A percentile compares a stretch with the other conserved stretches of the same genome.
Evolutionary conservation across 2,888 invertebrate genomes (phyloP).

Genomic region (Sicus ferrugineus): DNA sequence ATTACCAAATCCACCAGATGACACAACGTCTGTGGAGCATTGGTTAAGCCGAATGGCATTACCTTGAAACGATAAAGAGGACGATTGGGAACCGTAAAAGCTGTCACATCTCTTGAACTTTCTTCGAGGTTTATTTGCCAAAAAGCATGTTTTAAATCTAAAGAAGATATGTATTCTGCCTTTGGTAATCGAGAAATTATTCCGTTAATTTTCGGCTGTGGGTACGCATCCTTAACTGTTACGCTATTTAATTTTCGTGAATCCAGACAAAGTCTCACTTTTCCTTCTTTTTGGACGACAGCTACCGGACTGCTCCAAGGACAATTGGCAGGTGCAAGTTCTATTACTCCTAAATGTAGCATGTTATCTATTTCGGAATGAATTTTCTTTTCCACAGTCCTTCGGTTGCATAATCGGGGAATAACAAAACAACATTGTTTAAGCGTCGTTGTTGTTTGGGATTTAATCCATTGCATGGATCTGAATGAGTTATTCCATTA

Average conservation of each 20-base stretch:
- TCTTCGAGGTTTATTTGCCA: constrained; percentile 35
- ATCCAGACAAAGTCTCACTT: constrained; percentile 48
- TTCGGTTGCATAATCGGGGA: constrained; percentile 31
- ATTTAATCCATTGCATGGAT: background rate
- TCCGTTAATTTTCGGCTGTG: constrained; percentile 34
- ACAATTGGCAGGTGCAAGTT: constrained; percentile 41
- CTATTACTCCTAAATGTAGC: constrained; percentile 47
- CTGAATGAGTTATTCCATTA: background rate
- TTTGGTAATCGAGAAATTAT: constrained; percentile 33
- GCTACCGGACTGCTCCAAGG: constrained; percentile 49
- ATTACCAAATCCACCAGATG: constrained; percentile 34
- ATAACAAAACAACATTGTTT: constrained; percentile 14
- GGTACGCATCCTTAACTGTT: constrained; percentile 40
- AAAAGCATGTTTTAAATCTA: constrained; percentile 35
- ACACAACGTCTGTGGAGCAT: constrained; percentile 35
- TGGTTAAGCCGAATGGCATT: constrained; percentile 33
- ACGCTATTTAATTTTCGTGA: constrained; percentile 47
- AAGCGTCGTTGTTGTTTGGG: background rate
- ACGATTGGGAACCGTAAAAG: constrained; percentile 35
- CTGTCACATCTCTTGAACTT: constrained; percentile 30
- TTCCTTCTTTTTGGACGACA: constrained; percentile 44
- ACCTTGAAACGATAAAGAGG: constrained; percentile 36
- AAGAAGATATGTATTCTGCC: constrained; percentile 31
- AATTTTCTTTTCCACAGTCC: constrained; percentile 33
- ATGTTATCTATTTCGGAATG: constrained; percentile 47